phyloP scores from a whole-genome alignment of 2,113 vertebrate genomes.

The Symphodus melops region DNA sequence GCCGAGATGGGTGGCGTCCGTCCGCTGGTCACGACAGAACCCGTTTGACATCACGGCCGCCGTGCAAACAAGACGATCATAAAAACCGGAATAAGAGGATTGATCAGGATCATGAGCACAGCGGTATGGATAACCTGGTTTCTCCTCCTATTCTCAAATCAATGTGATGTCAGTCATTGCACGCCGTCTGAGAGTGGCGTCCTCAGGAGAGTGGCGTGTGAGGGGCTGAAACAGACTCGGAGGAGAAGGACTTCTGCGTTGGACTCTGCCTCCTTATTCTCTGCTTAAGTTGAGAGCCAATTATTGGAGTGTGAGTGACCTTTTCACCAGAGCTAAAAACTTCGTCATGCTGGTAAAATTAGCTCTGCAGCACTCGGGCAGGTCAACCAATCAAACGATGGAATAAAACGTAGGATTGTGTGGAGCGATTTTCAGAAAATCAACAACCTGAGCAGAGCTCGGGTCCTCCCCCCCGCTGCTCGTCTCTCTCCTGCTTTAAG shows the following conservation, averaged over 20 bases:
- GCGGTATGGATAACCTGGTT: too few relatives aligned
- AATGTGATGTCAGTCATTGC: too few relatives aligned
- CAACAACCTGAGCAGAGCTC: constrained; percentile 15
- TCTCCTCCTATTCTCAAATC: too few relatives aligned
- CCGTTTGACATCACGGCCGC: too few relatives aligned
- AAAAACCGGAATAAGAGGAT: too few relatives aligned
- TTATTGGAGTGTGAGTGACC: constrained; percentile 38
- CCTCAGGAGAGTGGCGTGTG: too few relatives aligned
- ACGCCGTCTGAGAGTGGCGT: too few relatives aligned
- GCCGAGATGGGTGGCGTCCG: too few relatives aligned
- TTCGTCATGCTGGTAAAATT: constrained; percentile 49
- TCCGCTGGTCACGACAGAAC: too few relatives aligned
- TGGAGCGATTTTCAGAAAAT: constrained; percentile 32
- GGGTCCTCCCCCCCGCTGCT: constrained; percentile 5
- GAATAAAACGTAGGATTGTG: background rate
- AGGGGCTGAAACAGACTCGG: background rate
- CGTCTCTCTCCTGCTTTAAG: background rate
- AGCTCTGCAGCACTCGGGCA: constrained; percentile 40
- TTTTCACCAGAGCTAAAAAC: constrained; percentile 41
- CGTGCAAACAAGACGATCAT: too few relatives aligned
- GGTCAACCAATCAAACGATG: constrained; percentile 40
- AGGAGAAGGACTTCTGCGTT: constrained; percentile 28
- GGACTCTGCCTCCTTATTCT: constrained; percentile 11
- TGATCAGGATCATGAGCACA: too few relatives aligned
- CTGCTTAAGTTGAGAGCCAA: constrained; percentile 28